Conservation (phyloP, 1,140 invertebrate species). For the Melitaea cinxia region DNA sequence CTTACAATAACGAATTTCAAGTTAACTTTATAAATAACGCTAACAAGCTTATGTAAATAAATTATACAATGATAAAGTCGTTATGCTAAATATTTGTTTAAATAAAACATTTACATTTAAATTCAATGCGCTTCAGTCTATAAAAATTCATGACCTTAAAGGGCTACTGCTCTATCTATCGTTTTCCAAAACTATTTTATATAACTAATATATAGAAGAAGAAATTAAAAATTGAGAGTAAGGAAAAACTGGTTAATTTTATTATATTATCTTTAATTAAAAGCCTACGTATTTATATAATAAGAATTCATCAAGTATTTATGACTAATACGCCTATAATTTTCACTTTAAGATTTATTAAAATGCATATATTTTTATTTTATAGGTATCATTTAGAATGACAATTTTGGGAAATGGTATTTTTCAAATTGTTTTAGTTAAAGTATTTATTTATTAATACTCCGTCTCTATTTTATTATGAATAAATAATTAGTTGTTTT, state of each 20-base stretch:
- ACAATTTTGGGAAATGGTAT: too few relatives aligned
- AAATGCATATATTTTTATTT: too few relatives aligned
- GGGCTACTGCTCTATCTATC: constrained; percentile 7
- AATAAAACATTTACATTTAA: constrained; percentile 8
- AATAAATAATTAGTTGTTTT: too few relatives aligned
- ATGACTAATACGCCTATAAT: too few relatives aligned
- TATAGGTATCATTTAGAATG: too few relatives aligned
- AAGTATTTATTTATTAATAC: too few relatives aligned
- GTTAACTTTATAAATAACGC: not conserved
- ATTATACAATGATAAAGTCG: constrained; percentile 2
- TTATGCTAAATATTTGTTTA: not conserved
- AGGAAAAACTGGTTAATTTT: not conserved
- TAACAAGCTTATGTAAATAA: not conserved
- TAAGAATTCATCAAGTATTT: too few relatives aligned
- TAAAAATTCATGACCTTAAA: not conserved
- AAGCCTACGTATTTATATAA: not conserved
- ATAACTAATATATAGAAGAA: not conserved
- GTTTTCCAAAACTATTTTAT: constrained; percentile 7
- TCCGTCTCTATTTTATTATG: too few relatives aligned
- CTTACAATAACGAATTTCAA: too few relatives aligned
- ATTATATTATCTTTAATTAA: too few relatives aligned
- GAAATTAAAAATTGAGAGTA: not conserved
- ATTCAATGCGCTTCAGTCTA: not conserved
- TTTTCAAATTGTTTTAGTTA: too few relatives aligned
- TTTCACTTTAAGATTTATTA: too few relatives aligned